Evolutionary conservation across 2,888 invertebrate genomes (phyloP), one percentile per base, ranked within the genome.

Genomic region (Ligdia adustata): DNA sequence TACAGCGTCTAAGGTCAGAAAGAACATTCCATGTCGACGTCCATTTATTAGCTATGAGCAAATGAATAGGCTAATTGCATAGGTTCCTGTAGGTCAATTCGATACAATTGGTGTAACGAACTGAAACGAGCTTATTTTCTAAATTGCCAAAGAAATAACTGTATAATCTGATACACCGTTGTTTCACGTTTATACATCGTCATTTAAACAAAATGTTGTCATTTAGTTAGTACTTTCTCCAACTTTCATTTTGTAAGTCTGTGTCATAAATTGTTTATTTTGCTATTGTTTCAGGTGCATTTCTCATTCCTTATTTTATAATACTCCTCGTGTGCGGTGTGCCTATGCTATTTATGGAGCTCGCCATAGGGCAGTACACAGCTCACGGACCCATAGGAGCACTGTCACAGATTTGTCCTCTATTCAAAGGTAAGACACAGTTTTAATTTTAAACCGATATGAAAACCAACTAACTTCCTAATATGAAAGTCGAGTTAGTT

Each of bases 291-390:
- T 45, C 93, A 97, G 98, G 98, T 75, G 97, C 97, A 51, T 98
- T 98, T 90, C 93, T 98, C 78, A 95, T 98, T 82, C 98, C 98
- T 62, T 98, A 98, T 90, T 96, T 97, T 87, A 93, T 97, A 82
- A 96, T 97, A 85, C 93, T 98, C 87, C 79, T 97, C 69, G 92
- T 97, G 64, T 97, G 98, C 79, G 97, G 98, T 51, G 94, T 98
- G 61, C 98, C 98, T 9, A 92, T 98, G 91, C 92, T 98, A 51
- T 97, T 97, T 79, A 97, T 98, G 97, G 98, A 98, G 85, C 87
- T 98, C 64, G 95, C 97, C 27, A 92, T 98, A 56, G 98, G 98
- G 20, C 98, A 98, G 80, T 97, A 95, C 76, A 97, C 98, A 20
- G 94, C 97, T 57, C 93, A 97, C 66, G 98, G 98, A 45, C 97